phyloP scores from a whole-genome alignment of 2,888 invertebrate genomes.

The Metacarcinus magister region DNA sequence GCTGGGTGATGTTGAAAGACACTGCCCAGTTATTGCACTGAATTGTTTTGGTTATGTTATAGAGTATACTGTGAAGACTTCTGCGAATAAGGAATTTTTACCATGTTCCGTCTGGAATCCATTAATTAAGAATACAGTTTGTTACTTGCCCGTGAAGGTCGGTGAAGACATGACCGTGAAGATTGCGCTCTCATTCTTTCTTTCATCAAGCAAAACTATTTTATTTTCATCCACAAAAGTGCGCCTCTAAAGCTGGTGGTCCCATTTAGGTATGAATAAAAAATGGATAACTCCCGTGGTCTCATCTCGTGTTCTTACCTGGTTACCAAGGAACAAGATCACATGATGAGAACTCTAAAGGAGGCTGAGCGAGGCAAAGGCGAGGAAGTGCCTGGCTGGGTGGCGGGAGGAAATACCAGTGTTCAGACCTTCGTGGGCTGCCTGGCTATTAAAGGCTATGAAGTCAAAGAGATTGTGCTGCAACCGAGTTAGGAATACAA shows the following conservation, averaged over 20 bases:
- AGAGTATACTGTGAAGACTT: not conserved
- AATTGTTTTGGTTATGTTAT: not conserved
- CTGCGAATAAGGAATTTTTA: not conserved
- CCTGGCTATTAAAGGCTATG: not conserved
- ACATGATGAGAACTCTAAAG: not conserved
- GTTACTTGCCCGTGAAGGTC: not conserved
- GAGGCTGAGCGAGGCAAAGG: not conserved
- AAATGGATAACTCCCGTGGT: not conserved
- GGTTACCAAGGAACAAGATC: not conserved
- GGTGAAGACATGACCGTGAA: not conserved
- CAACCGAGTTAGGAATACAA: not conserved
- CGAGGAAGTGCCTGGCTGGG: not conserved
- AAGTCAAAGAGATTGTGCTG: slow-evolving; percentile 10
- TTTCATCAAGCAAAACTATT: not conserved
- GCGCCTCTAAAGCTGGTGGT: not conserved
- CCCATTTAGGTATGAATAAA: not conserved
- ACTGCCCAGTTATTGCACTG: not conserved
- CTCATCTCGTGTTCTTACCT: slow-evolving; percentile 6
- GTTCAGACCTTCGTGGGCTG: not conserved
- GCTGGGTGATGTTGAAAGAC: not conserved
- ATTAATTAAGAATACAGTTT: not conserved
- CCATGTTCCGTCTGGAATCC: not conserved
- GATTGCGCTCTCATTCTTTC: not conserved
- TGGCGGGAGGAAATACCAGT: not conserved
- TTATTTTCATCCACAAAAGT: not conserved